Evolutionary conservation across 2,797 vertebrate genomes (phyloP), one percentile per base, ranked within the genome.

Genomic region (Pangasius macronema): DNA sequence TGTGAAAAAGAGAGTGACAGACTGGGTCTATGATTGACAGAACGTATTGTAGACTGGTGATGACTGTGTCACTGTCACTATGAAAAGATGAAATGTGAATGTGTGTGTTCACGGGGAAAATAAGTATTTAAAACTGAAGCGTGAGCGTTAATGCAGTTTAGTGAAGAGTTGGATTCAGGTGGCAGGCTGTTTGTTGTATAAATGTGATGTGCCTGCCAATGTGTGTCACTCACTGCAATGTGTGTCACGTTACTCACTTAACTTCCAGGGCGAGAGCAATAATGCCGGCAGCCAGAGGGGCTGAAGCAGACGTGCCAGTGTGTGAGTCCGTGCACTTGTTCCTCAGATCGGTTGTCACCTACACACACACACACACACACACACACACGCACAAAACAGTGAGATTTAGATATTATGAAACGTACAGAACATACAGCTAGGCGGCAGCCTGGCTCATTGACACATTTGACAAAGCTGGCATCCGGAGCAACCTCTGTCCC

Each of bases 311-410:
- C 0, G 99, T 99, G 84, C 99, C 99, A 0, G 99, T 99, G 95
- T 99, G 99, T 0, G 97, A 95, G 77, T 99, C 98, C 0, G 99
- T 99, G 92, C 99, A 99, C 84, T 99, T 98, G 91, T 99, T 97
- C 76, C 97, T 95, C 90, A 99, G 92, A 94, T 99, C 99, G 0
- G 98, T 99, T 0, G 98, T 99, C 93, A 99, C 98, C 99, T 98
- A 92, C 33, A 83, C 27, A 70, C 13, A 76, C 36, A 80, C 67
- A 89, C 53, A 85, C 77, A 82, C 7, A 85, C 70, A 57, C n/a
- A 85, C 59, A 85, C 65, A 83, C 30, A 76, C n/a, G 80, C n/a
- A 75, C n/a, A 77, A 67, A 92, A 75, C 14, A 83, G 65, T 87
- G 75, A 89, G 86, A 30, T 82, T 86, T 72, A 82, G 16, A 68